These are phyloP conservation scores for Anseranas semipalmata DNA, from an alignment of 2,113 vertebrate genomes.

Conservation along the genomic window DNA sequence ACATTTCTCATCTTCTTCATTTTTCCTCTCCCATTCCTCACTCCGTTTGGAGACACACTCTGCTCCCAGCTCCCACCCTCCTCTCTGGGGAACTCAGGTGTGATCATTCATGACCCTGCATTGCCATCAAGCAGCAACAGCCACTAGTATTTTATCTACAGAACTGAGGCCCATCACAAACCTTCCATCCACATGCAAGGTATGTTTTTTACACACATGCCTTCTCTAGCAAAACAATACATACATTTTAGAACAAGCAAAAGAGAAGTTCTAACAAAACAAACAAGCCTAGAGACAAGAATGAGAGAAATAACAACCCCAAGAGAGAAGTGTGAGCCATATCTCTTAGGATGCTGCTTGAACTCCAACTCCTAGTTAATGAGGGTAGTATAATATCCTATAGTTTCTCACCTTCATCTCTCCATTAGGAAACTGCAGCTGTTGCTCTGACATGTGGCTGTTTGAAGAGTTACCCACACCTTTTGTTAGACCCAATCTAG, in stretches of 20 bases:
- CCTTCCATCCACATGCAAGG: background rate
- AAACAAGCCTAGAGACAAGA: background rate
- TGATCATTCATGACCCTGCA: background rate
- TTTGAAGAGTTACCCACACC: background rate
- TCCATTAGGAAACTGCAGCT: background rate
- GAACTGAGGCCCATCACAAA: background rate
- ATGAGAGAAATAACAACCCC: background rate
- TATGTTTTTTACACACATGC: background rate
- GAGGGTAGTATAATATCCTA: background rate
- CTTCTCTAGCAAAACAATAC: background rate
- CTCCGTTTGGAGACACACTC: background rate
- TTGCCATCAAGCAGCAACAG: background rate
- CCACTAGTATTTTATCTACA: background rate
- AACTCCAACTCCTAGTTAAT: background rate
- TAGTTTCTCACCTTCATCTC: background rate
- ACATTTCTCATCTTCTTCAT: background rate
- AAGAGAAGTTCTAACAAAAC: background rate
- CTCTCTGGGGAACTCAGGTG: background rate
- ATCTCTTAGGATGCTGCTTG: background rate
- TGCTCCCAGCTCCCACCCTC: background rate
- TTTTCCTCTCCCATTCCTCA: background rate
- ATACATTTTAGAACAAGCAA: background rate
- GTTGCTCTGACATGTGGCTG: background rate
- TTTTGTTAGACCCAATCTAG: background rate
- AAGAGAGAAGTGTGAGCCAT: background rate